Base-by-base conservation (phyloP, 2,113 vertebrate genomes). In the Camelus dromedarius region DNA sequence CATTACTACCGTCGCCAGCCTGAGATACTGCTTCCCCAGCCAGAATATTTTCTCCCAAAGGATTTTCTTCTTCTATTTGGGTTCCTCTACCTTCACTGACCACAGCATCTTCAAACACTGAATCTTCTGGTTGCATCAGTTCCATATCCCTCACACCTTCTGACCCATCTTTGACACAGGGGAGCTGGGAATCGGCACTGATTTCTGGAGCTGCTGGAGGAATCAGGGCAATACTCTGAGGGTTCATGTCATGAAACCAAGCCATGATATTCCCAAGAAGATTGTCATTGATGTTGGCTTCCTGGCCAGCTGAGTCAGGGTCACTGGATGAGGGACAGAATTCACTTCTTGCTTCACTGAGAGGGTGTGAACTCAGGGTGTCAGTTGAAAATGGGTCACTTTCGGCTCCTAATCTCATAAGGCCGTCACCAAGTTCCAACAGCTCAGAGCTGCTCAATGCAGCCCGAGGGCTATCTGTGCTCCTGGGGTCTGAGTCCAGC, bases 181-280 rank as follows among this genome's bases (percentile, higher is more conserved):
- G 97, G 32, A 97, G 98, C 96, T 97, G 98, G 82, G 97, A 94
- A 72, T 99, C 99, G 19, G 98, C 96, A 96, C 98, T 98, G 1
- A 97, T 97, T 98, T 99, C 99, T 0, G 98, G 97, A 92, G 99
- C 98, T 96, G 98, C 98, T n/a, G 99, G 98, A 79, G 99, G 99
- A 75, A 99, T 99, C 97, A 99, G 98, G 95, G 99, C 99, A 95
- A 99, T 99, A 86, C 99, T 99, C 98, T 99, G 99, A 85, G 99
- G 99, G 98, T 99, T 99, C 99, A 99, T 99, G 98, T 99, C 99
- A 84, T 99, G 99, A 98, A 99, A 99, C 99, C 99, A 99, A 90
- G 99, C 99, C 99, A 99, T 99, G 96, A 99, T 99, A 97, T 99
- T 99, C 95, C 99, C 99, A 87, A 99, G 99, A 48, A 99, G 99